These are phyloP conservation scores for Raja brachyura DNA, from an alignment of 2,113 vertebrate species.

Conservation along the genomic window DNA sequence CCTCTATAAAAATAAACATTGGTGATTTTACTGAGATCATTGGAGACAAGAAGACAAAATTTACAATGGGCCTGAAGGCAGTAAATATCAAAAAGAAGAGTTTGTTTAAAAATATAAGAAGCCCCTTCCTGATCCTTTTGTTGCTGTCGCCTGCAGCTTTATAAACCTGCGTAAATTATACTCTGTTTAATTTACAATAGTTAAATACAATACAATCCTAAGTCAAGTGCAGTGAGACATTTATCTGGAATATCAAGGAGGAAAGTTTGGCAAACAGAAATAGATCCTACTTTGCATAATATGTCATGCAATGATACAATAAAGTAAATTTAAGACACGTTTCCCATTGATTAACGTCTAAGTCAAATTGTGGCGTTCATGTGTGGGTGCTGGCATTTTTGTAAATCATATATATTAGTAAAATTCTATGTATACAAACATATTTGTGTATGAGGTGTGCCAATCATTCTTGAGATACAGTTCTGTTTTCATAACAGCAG, in stretches of 20 bases:
- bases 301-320: not conserved
- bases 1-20: too few species aligned
- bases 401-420: not conserved
- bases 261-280: not conserved
- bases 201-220: not conserved
- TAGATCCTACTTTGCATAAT: not conserved
- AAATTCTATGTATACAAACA: not conserved
- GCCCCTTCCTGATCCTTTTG: not conserved
- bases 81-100: not conserved
- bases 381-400: not conserved
- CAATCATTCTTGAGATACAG: not conserved
- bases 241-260: not conserved
- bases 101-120: not conserved
- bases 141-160: not conserved
- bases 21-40: not conserved
- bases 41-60: not conserved
- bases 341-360: conserved; percentile 1
- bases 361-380: not conserved
- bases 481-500: not conserved
- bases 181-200: not conserved
- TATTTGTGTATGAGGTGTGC: not conserved
- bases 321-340: not conserved
- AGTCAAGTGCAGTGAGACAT: not conserved
- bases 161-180: not conserved
- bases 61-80: not conserved